Percentiles rank a stretch among this genome's conserved stretches.
Evolutionary conservation across 2,888 invertebrate species (phyloP).

Genomic region (Dinocampus coccinellae): DNA sequence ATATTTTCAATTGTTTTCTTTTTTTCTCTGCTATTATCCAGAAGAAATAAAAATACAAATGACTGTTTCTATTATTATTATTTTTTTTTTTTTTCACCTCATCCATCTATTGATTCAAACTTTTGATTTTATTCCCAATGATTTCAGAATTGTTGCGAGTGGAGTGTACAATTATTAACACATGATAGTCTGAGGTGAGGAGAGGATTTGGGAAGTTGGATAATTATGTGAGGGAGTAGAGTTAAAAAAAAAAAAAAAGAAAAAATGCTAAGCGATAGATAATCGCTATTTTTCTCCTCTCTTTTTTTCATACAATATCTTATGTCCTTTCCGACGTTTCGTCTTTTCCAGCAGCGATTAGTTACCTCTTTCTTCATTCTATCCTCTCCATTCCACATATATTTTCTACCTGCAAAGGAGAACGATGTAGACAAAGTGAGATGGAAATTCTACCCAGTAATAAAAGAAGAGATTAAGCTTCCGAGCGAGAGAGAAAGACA

Average conservation of each 20-base stretch:
- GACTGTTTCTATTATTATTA: slow-evolving; percentile 5
- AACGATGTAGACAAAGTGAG: background rate
- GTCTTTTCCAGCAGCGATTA: slow-evolving; percentile 20
- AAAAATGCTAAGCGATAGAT: background rate
- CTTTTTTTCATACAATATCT: slow-evolving; percentile 2
- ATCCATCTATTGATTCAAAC: too few species aligned
- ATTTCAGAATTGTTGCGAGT: slow-evolving; percentile 2
- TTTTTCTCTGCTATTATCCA: background rate
- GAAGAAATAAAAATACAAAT: slow-evolving; percentile 19
- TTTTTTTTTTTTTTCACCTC: slow-evolving; percentile 25
- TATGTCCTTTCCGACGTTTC: background rate
- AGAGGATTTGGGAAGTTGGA: background rate
- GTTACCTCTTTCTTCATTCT: background rate
- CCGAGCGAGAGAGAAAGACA: too few species aligned
- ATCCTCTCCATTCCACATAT: background rate
- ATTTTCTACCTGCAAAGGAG: slow-evolving; percentile 15
- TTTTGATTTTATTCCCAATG: slow-evolving; percentile 18
- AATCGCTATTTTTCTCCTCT: background rate
- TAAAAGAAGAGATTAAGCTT: slow-evolving; percentile 22
- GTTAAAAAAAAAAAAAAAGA: background rate
- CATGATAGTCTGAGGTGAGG: too few species aligned
- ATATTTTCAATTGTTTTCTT: background rate
- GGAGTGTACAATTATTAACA: background rate
- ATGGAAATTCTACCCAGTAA: background rate
- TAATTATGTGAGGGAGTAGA: background rate